Percentiles rank a stretch among this genome's conserved stretches.
Conservation (phyloP, 1,140 invertebrate genomes). For the Pantala flavescens region DNA sequence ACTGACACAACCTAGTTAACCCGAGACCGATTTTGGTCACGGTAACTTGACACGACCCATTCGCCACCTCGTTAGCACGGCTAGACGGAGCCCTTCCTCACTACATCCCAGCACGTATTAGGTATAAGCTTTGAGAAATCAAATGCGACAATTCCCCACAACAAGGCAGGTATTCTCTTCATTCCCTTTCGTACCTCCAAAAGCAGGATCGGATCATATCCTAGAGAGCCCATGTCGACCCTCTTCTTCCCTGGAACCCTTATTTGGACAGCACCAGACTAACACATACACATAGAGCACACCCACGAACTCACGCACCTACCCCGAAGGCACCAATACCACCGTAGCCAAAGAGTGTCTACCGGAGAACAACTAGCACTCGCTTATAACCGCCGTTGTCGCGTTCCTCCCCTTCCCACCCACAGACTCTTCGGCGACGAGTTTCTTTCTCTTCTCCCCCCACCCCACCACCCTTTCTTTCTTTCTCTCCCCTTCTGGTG, state of each 20-base stretch:
- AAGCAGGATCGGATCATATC: neutral
- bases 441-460: constrained; percentile 8
- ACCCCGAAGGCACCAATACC: neutral
- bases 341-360: neutral
- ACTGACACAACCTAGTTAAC: no score
- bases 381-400: neutral
- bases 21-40: no score
- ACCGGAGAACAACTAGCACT: neutral
- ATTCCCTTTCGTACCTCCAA: neutral
- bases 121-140: no score
- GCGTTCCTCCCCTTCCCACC: neutral
- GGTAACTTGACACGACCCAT: no score
- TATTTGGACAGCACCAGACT: neutral
- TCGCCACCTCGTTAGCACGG: no score
- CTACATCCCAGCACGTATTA: no score
- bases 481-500: constrained; percentile 14
- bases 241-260: neutral
- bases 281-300: neutral
- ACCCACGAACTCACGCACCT: neutral
- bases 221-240: neutral
- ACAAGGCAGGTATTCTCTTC: no score
- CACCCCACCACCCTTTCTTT: constrained; percentile 25
- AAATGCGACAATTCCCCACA: no score
- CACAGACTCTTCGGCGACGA: neutral
- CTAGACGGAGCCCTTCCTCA: no score